Percentiles rank a stretch among this genome's conserved stretches.
Conservation (phyloP, 2,888 invertebrate genomes). For the Harpagoxenus sublaevis region DNA sequence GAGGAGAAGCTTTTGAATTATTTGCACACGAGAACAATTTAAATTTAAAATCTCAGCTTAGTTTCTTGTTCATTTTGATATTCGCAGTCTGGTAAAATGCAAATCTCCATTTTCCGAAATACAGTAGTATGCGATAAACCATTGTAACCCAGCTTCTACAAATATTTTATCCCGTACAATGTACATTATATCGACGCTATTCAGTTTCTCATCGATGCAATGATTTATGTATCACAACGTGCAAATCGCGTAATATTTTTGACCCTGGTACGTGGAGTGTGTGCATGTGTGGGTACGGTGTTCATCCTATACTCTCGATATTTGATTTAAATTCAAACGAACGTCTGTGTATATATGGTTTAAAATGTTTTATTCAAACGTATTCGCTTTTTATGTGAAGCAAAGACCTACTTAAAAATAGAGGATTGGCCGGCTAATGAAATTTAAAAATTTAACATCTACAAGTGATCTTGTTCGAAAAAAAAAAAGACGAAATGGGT, state of each 20-base stretch:
- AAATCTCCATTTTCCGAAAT: conserved; percentile 11
- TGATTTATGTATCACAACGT: conserved; percentile 39
- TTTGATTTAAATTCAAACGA: not conserved
- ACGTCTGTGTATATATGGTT: not conserved
- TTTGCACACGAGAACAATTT: not conserved
- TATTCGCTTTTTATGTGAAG: conserved; percentile 8
- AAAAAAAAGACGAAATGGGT: not conserved
- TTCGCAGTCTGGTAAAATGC: not conserved
- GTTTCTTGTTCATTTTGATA: conserved; percentile 3
- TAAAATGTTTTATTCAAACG: conserved; percentile 16
- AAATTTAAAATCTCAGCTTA: conserved; percentile 33
- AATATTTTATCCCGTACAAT: conserved; percentile 27
- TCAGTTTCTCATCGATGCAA: conserved; percentile 25
- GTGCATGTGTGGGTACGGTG: not conserved
- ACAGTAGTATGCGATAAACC: conserved; percentile 3
- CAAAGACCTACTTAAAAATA: conserved; percentile 6
- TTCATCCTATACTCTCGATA: not conserved
- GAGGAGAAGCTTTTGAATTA: conserved; percentile 12
- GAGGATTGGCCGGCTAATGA: not conserved
- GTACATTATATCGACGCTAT: conserved; percentile 12
- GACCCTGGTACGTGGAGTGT: not conserved
- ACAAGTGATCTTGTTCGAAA: not conserved
- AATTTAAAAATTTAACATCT: conserved; percentile 18
- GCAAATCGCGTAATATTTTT: conserved; percentile 32
- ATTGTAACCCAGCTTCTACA: conserved; percentile 9